A percentile compares a stretch with the other conserved stretches of the same genome.
Evolutionary conservation across 2,888 invertebrate species (phyloP).

Genomic region (Melanophora roralis): DNA sequence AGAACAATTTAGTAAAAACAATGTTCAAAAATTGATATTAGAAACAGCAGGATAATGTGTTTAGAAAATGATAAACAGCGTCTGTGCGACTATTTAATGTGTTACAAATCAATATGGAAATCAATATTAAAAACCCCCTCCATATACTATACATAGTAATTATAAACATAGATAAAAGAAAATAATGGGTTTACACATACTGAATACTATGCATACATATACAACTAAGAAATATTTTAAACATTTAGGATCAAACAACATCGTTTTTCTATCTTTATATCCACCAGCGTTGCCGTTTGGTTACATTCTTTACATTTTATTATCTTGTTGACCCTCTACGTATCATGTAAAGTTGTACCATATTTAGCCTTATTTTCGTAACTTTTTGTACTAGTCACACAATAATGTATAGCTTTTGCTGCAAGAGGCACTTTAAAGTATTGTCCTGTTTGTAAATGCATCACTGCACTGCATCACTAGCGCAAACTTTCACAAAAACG

Average conservation of each 20-base stretch:
- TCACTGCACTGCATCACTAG: no score
- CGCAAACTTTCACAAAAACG: no score
- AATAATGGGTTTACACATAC: slow-evolving; percentile 13
- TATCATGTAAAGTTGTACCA: no score
- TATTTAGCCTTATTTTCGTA: no score
- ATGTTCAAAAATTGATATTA: slow-evolving; percentile 34
- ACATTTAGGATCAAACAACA: slow-evolving; percentile 34
- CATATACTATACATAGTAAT: slow-evolving; percentile 37
- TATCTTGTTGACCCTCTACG: no score
- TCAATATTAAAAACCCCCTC: slow-evolving; percentile 67
- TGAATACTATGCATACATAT: neutral
- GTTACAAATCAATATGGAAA: slow-evolving; percentile 71
- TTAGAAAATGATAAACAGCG: slow-evolving; percentile 47
- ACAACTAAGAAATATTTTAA: slow-evolving; percentile 1
- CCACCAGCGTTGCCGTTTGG: no score
- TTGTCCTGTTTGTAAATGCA: no score
- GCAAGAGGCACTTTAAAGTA: no score
- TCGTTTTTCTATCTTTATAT: neutral
- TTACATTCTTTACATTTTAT: no score
- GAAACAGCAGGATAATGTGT: slow-evolving; percentile 43
- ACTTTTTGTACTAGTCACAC: no score
- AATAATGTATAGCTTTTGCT: no score
- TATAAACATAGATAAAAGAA: slow-evolving; percentile 21
- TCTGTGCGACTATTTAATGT: slow-evolving; percentile 57
- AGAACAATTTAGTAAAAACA: slow-evolving; percentile 7